These are phyloP conservation scores for Hyaena hyaena DNA, from an alignment of 2,113 vertebrate species.

Conservation along the genomic window DNA sequence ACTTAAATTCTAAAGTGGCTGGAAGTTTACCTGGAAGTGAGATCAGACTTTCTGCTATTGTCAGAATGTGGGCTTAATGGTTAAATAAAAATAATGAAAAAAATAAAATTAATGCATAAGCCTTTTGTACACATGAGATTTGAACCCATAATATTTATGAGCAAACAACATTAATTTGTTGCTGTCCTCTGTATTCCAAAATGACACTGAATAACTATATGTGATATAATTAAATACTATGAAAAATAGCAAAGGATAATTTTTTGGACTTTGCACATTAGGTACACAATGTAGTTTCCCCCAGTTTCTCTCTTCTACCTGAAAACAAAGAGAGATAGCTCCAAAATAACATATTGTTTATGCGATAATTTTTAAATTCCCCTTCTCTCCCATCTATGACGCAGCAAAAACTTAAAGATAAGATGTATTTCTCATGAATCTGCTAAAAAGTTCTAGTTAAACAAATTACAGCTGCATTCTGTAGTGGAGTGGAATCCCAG, in stretches of 20 bases:
- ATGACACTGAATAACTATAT: neutral
- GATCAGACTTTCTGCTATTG: neutral
- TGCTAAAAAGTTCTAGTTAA: neutral
- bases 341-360: neutral
- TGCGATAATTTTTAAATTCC: neutral
- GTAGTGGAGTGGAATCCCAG: neutral
- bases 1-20: conserved; percentile 31
- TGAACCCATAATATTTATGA: neutral
- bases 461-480: neutral
- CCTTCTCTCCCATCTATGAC: neutral
- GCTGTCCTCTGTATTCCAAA: conserved; percentile 11
- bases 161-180: neutral
- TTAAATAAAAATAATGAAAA: conserved; percentile 50
- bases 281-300: neutral
- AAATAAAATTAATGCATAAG: conserved; percentile 18
- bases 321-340: conserved; percentile 4
- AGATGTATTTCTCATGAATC: neutral
- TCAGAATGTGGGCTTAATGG: neutral
- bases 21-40: neutral
- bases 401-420: neutral
- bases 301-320: neutral
- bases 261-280: neutral
- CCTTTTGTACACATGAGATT: neutral
- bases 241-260: neutral
- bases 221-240: neutral